phyloP scores from a whole-genome alignment of 2,113 vertebrate genomes.

The Nyctereutes procyonoides region DNA sequence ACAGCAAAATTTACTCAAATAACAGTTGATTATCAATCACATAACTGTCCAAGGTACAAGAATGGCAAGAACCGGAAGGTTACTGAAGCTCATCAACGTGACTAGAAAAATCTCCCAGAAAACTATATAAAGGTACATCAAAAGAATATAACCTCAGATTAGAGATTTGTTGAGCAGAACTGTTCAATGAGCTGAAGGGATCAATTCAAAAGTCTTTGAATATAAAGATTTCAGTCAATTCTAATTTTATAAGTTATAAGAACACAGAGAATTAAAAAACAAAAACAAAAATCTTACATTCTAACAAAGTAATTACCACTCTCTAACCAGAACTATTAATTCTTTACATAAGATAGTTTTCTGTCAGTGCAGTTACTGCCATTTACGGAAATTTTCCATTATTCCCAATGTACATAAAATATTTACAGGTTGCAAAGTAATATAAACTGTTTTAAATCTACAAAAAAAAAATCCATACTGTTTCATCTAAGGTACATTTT shows the following conservation, averaged over 20 bases:
- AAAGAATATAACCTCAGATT: not conserved
- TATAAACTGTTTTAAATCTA: conserved; percentile 18
- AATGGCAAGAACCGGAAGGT: not conserved
- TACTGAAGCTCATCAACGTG: not conserved
- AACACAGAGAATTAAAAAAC: not conserved
- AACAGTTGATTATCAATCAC: not conserved
- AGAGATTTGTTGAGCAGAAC: not conserved
- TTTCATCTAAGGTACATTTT: not conserved
- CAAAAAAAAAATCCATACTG: not conserved
- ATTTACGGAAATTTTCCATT: conserved; percentile 31
- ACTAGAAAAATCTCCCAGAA: not conserved
- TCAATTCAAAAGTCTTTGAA: not conserved
- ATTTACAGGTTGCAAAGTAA: not conserved
- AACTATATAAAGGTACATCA: not conserved
- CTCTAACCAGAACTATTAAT: not conserved
- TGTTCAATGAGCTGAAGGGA: not conserved
- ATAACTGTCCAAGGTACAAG: not conserved
- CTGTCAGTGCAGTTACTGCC: not conserved
- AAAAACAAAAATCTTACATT: not conserved
- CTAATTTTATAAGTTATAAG: not conserved
- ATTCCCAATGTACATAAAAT: conserved; percentile 8
- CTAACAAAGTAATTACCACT: not conserved
- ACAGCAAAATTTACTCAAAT: not conserved
- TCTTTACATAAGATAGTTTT: not conserved
- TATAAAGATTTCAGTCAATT: conserved; percentile 5